Base-by-base conservation (phyloP, 2,113 vertebrate species). In the Leptocoma aspasia region DNA sequence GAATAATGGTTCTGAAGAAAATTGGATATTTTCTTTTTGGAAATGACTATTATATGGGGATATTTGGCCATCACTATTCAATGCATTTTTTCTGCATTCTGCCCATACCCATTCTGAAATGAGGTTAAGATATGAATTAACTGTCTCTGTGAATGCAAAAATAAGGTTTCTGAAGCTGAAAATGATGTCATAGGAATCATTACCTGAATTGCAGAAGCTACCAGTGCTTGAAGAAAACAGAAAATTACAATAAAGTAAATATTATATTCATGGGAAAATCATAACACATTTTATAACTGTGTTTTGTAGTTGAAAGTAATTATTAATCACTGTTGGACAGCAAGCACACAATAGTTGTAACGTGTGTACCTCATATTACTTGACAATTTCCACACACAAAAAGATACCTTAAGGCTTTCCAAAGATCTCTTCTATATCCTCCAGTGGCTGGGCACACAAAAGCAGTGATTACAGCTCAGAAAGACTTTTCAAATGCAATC, bases 171-270 rank as follows among this genome's bases (percentile, higher is more conserved):
- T 47, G 57, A 89, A 79, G 50, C 18, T 66, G 24, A 70, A 65
- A 86, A 42, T 76, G 1, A 39, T 33, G 6, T 13, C 22, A 17
- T 27, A 45, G 68, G 19, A 45, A 75, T 42, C 21, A 8, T 70
- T 49, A 75, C 12, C 35, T 71, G 56, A 89, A 79, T 10, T 63
- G 52, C 22, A 53, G 57, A 83, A 94, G 57, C 5, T 68, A 57
- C 6, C 0, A 1, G 26, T 15, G 2, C 15, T 85, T 87, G 41
- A 85, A 81, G 37, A 59, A 66, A 44, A 37, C 5, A 0, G 0
- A 73, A 81, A 73, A 75, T n/a, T n/a, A 8, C 15, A 57, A 28
- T 54, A 24, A 69, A 52, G 1, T 27, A 59, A 89, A 79, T 23
- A 27, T 24, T 2, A 47, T 56, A 78, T 56, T 45, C 8, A 37